Evolutionary conservation across 2,113 vertebrate genomes (phyloP).

Genomic region (Ovis canadensis): DNA sequence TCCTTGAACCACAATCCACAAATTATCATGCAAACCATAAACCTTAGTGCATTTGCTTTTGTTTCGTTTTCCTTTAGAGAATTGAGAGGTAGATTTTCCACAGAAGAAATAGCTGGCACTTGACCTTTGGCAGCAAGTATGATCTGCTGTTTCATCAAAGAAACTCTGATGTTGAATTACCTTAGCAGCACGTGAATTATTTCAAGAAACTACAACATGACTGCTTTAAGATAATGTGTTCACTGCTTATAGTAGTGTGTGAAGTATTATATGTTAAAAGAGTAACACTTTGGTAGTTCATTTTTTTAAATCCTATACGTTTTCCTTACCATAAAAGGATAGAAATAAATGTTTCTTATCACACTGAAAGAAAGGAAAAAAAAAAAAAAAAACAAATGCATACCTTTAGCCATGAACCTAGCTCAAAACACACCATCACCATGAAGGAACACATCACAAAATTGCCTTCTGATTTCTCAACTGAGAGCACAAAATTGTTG

Average conservation of each 20-base stretch:
- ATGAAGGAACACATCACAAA: background rate
- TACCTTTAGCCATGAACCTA: background rate
- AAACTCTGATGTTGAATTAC: slow-evolving; percentile 56
- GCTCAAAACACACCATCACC: background rate
- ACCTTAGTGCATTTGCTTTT: background rate
- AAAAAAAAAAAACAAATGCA: background rate
- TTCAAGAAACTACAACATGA: slow-evolving; percentile 21
- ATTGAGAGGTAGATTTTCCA: slow-evolving; percentile 57
- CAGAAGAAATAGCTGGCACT: slow-evolving; percentile 37
- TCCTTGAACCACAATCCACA: background rate
- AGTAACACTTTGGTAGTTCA: background rate
- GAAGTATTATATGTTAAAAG: background rate
- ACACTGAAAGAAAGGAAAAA: background rate
- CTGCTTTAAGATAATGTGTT: slow-evolving; percentile 33
- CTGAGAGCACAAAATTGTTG: background rate
- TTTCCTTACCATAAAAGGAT: background rate
- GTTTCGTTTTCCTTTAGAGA: slow-evolving; percentile 33
- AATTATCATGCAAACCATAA: background rate
- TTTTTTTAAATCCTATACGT: background rate
- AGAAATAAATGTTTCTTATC: background rate
- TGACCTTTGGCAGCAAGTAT: slow-evolving; percentile 53
- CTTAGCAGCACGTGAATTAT: slow-evolving; percentile 46
- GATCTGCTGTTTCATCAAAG: slow-evolving; percentile 48
- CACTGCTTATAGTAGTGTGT: background rate
- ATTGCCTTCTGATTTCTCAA: background rate